Base-by-base conservation (phyloP, 2,113 vertebrate genomes). In the Entelurus aequoreus region DNA sequence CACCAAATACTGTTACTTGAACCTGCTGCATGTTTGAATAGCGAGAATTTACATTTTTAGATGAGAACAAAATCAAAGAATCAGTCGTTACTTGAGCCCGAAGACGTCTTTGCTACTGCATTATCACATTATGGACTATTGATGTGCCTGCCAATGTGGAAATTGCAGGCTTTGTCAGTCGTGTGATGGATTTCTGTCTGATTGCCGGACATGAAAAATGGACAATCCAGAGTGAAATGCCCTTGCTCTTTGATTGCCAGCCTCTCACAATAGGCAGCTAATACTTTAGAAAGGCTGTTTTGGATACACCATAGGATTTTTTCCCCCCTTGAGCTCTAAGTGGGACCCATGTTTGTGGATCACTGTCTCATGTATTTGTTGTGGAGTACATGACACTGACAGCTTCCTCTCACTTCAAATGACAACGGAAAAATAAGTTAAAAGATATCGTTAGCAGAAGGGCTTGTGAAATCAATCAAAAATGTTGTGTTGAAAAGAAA, bases 161-260 rank as follows among this genome's bases (percentile, higher is more conserved):
- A 74, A 69, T 53, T 71, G 63, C 47, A 53, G 48, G 63, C 63
- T 68, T 55, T 53, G 64, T 62, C 51, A 54, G 51, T 46, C 63
- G 48, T 28, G 28, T 66, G 72, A 79, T 84, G 66, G 69, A 71
- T 74, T 75, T 62, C 40, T 67, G 65, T 46, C 53, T 60, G 53
- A 79, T 67, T 75, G 55, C 65, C 6, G 0, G 62, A 71, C 62
- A 69, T 74, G 49, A 36, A 62, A 50, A 79, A 61, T 48, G 46
- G 36, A 58, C 54, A 56, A 74, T 55, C 52, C 47, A 8, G 53
- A 50, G 28, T 37, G 15, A 65, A 56, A 46, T 9, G 60, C 19
- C 8, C 19, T 49, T 72, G 52, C 53, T 63, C 7, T 40, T 69
- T 71, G 14, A 58, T 67, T 69, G 52, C 52, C 55, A 44, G 11